phyloP scores from a whole-genome alignment of 2,888 invertebrate genomes.

The Stenoptilia bipunctidactyla region DNA sequence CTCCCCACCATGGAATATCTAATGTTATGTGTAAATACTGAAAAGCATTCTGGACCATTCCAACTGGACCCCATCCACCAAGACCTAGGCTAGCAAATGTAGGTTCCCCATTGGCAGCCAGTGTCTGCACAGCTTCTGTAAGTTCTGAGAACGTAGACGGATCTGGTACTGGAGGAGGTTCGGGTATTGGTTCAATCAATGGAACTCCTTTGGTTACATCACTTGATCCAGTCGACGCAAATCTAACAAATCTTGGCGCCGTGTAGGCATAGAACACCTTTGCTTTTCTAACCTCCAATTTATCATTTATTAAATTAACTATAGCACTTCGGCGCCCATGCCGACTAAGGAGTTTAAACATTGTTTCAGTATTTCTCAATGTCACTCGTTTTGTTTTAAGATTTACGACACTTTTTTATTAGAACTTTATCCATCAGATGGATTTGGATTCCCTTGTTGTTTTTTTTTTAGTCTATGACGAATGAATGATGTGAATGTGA shows the following conservation, averaged over 20 bases:
- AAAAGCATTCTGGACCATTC: slow-evolving; percentile 83
- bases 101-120: slow-evolving; percentile 76
- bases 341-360: slow-evolving; percentile 56
- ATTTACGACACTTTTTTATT: too few relatives aligned
- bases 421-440: too few relatives aligned
- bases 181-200: slow-evolving; percentile 48
- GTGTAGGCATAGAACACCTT: slow-evolving; percentile 56
- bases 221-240: slow-evolving; percentile 35
- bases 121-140: slow-evolving; percentile 44
- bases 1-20: slow-evolving; percentile 94
- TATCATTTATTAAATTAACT: slow-evolving; percentile 45
- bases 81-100: slow-evolving; percentile 85
- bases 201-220: slow-evolving; percentile 34
- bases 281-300: slow-evolving; percentile 61
- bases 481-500: too few relatives aligned
- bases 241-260: slow-evolving; percentile 42
- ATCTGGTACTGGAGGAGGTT: slow-evolving; percentile 58
- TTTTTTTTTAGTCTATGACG: too few relatives aligned
- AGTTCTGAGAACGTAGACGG: slow-evolving; percentile 33
- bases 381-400: too few relatives aligned
- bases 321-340: slow-evolving; percentile 48
- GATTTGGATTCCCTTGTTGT: too few relatives aligned
- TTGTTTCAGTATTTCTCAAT: slow-evolving; percentile 19
- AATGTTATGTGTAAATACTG: slow-evolving; percentile 86
- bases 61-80: slow-evolving; percentile 86